Base-by-base conservation (phyloP, 2,797 vertebrate genomes). In the Argya squamiceps region DNA sequence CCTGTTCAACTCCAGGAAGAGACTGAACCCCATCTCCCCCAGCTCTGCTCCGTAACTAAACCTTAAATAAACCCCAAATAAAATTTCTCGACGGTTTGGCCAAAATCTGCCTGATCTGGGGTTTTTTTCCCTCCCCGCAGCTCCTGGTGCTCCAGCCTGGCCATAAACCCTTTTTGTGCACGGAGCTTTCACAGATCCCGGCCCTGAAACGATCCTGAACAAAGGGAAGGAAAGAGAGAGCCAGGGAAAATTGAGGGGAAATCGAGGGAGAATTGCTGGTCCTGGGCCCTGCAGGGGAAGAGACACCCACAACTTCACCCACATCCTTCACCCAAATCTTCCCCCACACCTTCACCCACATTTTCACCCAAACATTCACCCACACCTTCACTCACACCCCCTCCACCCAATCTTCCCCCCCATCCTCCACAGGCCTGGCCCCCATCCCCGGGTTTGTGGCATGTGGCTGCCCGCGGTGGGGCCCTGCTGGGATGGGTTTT, bases 11-110 rank as follows among this genome's bases (percentile, higher is more conserved):
- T 9, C 52, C 22, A 4, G 69, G 29, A 26, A 4, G 15, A 11
- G 58, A 1, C 34, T 2, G 1, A 29, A 1, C 37, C 3, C 43
- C 2, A 0, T 34, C 39, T 36, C 8, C 9, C 60, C 44, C 16
- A 4, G 3, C 43, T 11, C 22, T 0, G 12, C 6, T 65, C 46
- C 1, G 0, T 32, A 55, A 58, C 16, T 5, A 36, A 92, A 76
- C 34, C 53, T n/a, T 15, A 26, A 71, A 58, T 8, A 49, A 87
- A 79, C 50, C 50, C 3, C 0, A 49, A 69, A 77, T 17, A 13
- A 17, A 10, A 43, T 23, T 58, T 37, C 41, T 49, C 19, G 0
- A 26, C 0, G 1, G 2, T 44, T 58, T 13, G 39, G 49, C 63
- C 56, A 8, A 62, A 63, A 52, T 19, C 41, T 21, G n/a, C 53